Evolutionary conservation across 2,888 invertebrate genomes (phyloP), one percentile per base, ranked within the genome.

Genomic region (Malthinus seriepunctatus): DNA sequence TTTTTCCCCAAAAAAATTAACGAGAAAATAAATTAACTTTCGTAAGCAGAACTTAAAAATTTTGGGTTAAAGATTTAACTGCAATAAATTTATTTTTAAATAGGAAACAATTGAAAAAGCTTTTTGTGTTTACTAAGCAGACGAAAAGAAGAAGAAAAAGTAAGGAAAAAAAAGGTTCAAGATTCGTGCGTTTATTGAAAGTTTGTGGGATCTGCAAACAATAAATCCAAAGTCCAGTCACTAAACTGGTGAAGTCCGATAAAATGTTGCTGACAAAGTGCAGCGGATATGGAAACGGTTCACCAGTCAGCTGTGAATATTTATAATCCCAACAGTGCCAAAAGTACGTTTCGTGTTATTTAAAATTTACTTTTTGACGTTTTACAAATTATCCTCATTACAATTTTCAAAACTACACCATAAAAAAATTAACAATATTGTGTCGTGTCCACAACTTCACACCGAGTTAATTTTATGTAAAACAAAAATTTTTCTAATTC

Each of bases 251-350:
- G 55, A 34, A 35, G 51, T 47, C 34, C 33, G 48, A 58, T 58
- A 58, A 53, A 58, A 58, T 58, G 53, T 58, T 58, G 58, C 59
- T 60, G 55, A 60, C 54, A 60, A 55, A 60, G 50, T 55, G 59
- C 59, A 60, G 39, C 59, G 59, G 55, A 60, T 60, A 51, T 51
- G 45, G 54, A 55, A 55, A 54, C 45, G 46, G 49, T 60, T 50
- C 53, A 47, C 39, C 53, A 49, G 48, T 52, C 51, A 34, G 47
- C 51, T 55, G 54, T 55, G 59, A 60, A 60, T 60, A 60, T 60
- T 60, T 60, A 60, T 55, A 54, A 60, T 49, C 47, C 45, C 11
- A 39, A 39, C 23, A 39, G 51, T 55, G 59, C 59, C 59, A 60
- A 60, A 60, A 55, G 51, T 44, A 35, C 52, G 42, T 49, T 47